phyloP scores from a whole-genome alignment of 2,113 vertebrate genomes.

The Alligator sinensis region DNA sequence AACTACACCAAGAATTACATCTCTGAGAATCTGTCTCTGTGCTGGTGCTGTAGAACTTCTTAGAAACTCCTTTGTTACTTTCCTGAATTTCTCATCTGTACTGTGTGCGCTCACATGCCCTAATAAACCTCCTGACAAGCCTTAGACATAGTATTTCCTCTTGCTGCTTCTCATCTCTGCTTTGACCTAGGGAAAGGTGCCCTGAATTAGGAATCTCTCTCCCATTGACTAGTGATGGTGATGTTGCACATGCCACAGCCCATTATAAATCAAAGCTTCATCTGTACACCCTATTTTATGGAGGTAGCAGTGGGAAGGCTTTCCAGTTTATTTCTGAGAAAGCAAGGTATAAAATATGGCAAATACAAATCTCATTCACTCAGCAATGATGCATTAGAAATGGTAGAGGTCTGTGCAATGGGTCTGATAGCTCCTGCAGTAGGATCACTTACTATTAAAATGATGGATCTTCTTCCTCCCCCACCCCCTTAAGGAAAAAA shows the following conservation, averaged over 20 bases:
- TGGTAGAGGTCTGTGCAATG: neutral
- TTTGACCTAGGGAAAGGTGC: neutral
- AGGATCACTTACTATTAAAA: neutral
- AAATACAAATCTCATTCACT: constrained; percentile 31
- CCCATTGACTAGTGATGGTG: neutral
- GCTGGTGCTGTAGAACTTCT: neutral
- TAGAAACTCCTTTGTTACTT: neutral
- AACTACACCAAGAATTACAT: neutral
- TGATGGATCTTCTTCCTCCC: constrained; percentile 45
- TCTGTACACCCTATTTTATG: neutral
- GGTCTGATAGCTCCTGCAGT: constrained; percentile 10
- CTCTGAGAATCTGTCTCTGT: neutral
- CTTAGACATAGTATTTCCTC: neutral
- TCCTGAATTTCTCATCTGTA: neutral
- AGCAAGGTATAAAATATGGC: constrained; percentile 28
- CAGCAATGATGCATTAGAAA: constrained; percentile 34
- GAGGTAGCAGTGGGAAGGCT: neutral
- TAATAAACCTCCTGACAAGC: neutral
- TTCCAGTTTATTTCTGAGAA: constrained; percentile 18
- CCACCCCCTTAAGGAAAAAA: constrained; percentile 56
- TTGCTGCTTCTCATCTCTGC: neutral
- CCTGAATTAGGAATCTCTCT: neutral
- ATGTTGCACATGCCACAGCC: neutral
- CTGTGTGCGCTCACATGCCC: neutral
- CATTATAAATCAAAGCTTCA: neutral